Conservation (phyloP, 2,888 invertebrate species). For the Metopia argyrocephala region DNA sequence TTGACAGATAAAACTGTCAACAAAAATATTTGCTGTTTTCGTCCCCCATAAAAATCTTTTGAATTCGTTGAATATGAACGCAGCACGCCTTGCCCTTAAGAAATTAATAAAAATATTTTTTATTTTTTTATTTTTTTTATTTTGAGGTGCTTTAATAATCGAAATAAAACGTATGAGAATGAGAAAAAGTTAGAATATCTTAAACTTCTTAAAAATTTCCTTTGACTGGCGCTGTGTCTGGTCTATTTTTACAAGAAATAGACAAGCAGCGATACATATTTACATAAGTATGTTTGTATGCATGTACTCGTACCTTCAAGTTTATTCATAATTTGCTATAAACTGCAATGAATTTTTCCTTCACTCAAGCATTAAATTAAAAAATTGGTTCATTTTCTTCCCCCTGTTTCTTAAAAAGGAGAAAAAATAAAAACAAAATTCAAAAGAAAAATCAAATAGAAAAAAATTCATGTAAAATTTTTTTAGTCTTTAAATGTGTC, state of each 20-base stretch:
- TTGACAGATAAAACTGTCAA: constrained; percentile 62
- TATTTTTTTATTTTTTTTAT: constrained; percentile 5
- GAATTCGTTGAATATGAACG: too few species aligned
- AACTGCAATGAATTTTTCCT: constrained; percentile 65
- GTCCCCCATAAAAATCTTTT: neutral
- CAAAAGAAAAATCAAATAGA: neutral
- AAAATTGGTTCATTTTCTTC: constrained; percentile 48
- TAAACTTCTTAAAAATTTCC: neutral
- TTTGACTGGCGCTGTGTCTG: constrained; percentile 4
- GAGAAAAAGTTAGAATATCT: too few species aligned
- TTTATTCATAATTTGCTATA: constrained; percentile 64
- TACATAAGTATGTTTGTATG: too few species aligned
- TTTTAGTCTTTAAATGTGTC: constrained; percentile 31
- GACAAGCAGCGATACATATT: neutral
- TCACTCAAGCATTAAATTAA: constrained; percentile 67
- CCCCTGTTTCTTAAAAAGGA: constrained; percentile 3
- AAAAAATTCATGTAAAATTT: constrained; percentile 1
- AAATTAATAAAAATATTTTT: neutral
- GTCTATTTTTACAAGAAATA: constrained; percentile 21
- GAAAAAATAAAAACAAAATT: neutral
- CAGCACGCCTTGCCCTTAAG: neutral
- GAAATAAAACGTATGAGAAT: too few species aligned
- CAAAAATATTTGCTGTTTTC: constrained; percentile 39
- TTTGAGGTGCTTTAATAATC: neutral
- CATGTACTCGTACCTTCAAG: too few species aligned